Evolutionary conservation across 1,140 invertebrate genomes (phyloP), one percentile per base, ranked within the genome.

Genomic region (Papilio xuthus): DNA sequence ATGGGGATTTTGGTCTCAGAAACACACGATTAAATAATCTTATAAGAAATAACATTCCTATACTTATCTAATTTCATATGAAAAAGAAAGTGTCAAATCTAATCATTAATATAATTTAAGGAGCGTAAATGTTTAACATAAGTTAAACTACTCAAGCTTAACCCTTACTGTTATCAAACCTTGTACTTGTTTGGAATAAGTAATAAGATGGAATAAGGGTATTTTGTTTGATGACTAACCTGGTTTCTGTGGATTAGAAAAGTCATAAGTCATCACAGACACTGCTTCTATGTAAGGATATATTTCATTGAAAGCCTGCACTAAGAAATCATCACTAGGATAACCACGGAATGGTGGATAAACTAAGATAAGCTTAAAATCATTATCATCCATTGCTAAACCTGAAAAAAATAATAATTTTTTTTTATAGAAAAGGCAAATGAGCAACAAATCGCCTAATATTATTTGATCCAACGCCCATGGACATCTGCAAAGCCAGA

Each of bases 241-340:
- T 81, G 97, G 97, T 85, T 96, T 95, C 88, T 97, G 96, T 13
- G 97, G 94, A 93, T 93, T 97, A 32, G 98, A 98, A 92, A 96
- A 99, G 91, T 99, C 98, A 92, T 99, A 99, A 0, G 98, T 99
- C 98, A 99, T 99, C 1, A 99, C 94, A 56, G 98, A 98, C 89
- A 99, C 98, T 74, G 96, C 96, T 86, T 97, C 96, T 2, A 99
- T 95, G 91, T 96, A 94, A 41, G 96, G 95, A 83, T 96, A 96
- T 15, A 99, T 94, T 60, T 95, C 94, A 84, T 97, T 96, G 93
- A 98, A 98, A 82, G 98, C 96, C 79, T 96, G 94, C 79, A 96
- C 94, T 32, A 95, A 95, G 94, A 99, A 98, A 86, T 97, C 95
- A 83, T 97, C 96, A 74, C 93, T 93, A 7, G 93, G 90, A 81